Evolutionary conservation across 1,140 invertebrate genomes (phyloP), one percentile per base, ranked within the genome.

Genomic region (Drosophila santomea): DNA sequence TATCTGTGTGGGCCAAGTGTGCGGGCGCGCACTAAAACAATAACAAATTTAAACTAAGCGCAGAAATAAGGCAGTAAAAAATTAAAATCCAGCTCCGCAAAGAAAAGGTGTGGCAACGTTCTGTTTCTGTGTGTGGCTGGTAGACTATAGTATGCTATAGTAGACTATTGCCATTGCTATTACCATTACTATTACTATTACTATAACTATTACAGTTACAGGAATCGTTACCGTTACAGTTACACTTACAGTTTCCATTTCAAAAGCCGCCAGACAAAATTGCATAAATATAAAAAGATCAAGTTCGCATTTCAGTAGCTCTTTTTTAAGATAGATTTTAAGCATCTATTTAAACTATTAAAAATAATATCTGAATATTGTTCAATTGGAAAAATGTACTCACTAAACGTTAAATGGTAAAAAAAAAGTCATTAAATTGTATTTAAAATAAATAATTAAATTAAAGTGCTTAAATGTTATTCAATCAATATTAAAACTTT

Each of bases 1-100:
- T 80, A 32, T 72, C 32, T 76, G 62, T 79, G 45, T 36, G 54
- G 14, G 57, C 52, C 58, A 52, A 80, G 77, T 85, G 79, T 82
- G 83, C 79, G 83, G 79, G 79, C 78, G 82, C 74, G 59, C 64
- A 78, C 68, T 86, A 73, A 84, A 76, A 80, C 80, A 63, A 85
- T 66, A 77, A 72, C 68, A 74, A 15, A 54, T 48, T 41, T 45
- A 32, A 39, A 44, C n/a, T 64, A 43, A 25, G 25, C 10, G 25
- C 10, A 39, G 8, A 55, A 35, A 48, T 36, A 44, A 68, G 55
- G n/a, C 60, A 48, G 48, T 36, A 52, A 64, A 66, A 58, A 59
- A 59, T 59, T 25, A 28, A 56, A 68, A 68, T 52, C 56, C 58
- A 68, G 60, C 68, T 64, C 50, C 39, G 47, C 48, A 39, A 80